Percentiles rank a stretch among this genome's conserved stretches.
Evolutionary conservation across 2,888 invertebrate species (phyloP).

Genomic region (Drosophila ustulata): DNA sequence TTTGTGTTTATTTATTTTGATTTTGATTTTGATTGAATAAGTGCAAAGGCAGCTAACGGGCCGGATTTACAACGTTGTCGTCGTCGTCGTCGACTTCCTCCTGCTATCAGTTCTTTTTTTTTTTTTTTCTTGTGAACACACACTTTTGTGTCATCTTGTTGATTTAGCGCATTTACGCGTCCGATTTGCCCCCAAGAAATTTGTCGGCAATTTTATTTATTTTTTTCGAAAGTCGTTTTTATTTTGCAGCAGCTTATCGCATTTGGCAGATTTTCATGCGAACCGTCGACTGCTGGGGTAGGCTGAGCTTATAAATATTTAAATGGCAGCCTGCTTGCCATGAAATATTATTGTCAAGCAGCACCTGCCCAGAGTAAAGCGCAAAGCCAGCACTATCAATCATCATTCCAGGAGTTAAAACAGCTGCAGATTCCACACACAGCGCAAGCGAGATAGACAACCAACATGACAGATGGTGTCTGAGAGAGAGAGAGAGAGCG

Average conservation of each 20-base stretch:
- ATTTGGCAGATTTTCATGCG: constrained; percentile 37
- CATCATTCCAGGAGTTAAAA: constrained; percentile 38
- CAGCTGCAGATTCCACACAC: constrained; percentile 29
- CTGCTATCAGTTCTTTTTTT: neutral
- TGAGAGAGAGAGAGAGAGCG: neutral
- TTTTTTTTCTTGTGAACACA: no score
- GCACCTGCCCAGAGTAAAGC: constrained; percentile 34
- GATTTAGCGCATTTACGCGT: constrained; percentile 62
- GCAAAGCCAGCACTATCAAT: constrained; percentile 47
- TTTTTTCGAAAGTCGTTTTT: constrained; percentile 2
- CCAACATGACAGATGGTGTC: neutral
- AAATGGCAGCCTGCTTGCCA: constrained; percentile 60
- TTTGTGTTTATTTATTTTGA: constrained; percentile 73
- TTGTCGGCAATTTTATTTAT: constrained; percentile 41
- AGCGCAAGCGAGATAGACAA: neutral
- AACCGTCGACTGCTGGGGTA: neutral
- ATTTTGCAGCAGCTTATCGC: constrained; percentile 41
- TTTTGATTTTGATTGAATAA: constrained; percentile 80
- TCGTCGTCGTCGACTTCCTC: neutral
- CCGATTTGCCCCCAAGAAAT: constrained; percentile 51
- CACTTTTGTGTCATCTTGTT: constrained; percentile 33
- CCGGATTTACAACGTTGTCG: constrained; percentile 7
- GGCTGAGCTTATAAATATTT: constrained; percentile 61
- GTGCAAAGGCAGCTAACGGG: constrained; percentile 58
- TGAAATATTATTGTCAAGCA: constrained; percentile 58